Conservation (phyloP, 92 coral and sea anemone genomes). For the Umimayanthus kanabou region DNA sequence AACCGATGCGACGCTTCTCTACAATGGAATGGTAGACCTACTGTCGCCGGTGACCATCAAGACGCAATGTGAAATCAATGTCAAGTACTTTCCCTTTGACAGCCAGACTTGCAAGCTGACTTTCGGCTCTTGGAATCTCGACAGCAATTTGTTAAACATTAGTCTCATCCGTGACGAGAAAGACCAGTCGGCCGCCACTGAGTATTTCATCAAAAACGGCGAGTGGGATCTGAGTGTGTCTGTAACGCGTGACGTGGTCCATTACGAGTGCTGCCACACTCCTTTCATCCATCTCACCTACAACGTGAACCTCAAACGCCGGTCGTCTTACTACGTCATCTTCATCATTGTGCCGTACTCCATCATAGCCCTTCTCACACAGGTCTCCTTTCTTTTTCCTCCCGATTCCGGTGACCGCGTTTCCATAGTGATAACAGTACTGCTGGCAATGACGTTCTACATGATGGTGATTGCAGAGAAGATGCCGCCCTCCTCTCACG, state of each 20-base stretch:
- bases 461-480: constrained; percentile 51
- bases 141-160: constrained; percentile 13
- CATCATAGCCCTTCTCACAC: constrained; percentile 46
- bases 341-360: constrained; percentile 52
- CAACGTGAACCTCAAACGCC: constrained; percentile 29
- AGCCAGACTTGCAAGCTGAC: constrained; percentile 30
- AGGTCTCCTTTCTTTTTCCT: constrained; percentile 46
- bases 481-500: constrained; percentile 56
- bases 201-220: constrained; percentile 48
- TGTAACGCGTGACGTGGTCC: background rate
- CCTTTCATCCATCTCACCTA: constrained; percentile 44
- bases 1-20: constrained; percentile 6
- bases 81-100: constrained; percentile 31
- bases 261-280: no score
- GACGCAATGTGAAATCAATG: constrained; percentile 38
- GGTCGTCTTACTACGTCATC: constrained; percentile 47
- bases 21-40: background rate
- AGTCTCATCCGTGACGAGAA: background rate
- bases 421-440: constrained; percentile 57
- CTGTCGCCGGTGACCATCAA: constrained; percentile 21
- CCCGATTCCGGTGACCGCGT: constrained; percentile 57
- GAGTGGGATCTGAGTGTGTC: constrained; percentile 53
- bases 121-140: constrained; percentile 29
- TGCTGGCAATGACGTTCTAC: constrained; percentile 57
- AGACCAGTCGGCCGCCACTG: constrained; percentile 3